Conservation (phyloP, 2,888 invertebrate genomes). For the Torymus auratus region DNA sequence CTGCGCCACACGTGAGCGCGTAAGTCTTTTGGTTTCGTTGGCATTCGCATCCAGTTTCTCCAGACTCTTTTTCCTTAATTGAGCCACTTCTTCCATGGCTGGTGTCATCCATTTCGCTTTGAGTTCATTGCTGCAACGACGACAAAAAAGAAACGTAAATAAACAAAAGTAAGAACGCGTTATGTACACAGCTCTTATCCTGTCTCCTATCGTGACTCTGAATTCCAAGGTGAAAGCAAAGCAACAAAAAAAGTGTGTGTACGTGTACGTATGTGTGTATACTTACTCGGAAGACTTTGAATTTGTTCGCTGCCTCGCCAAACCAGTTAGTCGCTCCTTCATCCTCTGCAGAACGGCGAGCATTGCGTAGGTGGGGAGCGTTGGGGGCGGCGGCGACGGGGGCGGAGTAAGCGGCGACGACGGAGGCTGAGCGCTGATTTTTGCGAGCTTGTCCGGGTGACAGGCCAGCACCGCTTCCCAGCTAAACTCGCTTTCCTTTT, state of each 20-base stretch:
- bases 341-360: slow-evolving; percentile 82
- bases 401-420: slow-evolving; percentile 68
- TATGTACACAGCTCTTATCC: background rate
- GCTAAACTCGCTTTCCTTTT: slow-evolving; percentile 72
- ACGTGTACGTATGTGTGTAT: background rate
- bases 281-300: slow-evolving; percentile 70
- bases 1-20: slow-evolving; percentile 70
- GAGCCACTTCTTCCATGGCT: slow-evolving; percentile 72
- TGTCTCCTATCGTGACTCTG: background rate
- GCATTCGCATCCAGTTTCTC: slow-evolving; percentile 46
- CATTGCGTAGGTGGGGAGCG: slow-evolving; percentile 84
- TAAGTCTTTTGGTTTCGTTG: slow-evolving; percentile 64
- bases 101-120: slow-evolving; percentile 74
- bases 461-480: slow-evolving; percentile 77
- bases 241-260: slow-evolving; percentile 17
- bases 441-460: slow-evolving; percentile 77
- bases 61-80: slow-evolving; percentile 65
- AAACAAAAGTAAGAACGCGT: background rate
- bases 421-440: slow-evolving; percentile 69
- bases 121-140: slow-evolving; percentile 63
- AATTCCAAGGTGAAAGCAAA: slow-evolving; percentile 17
- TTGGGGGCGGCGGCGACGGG: slow-evolving; percentile 70
- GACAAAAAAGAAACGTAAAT: slow-evolving; percentile 13
- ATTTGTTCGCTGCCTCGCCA: slow-evolving; percentile 64
- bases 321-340: slow-evolving; percentile 78